Base-by-base conservation (phyloP, 2,888 invertebrate genomes). In the Cremastobaeus sp. region DNA sequence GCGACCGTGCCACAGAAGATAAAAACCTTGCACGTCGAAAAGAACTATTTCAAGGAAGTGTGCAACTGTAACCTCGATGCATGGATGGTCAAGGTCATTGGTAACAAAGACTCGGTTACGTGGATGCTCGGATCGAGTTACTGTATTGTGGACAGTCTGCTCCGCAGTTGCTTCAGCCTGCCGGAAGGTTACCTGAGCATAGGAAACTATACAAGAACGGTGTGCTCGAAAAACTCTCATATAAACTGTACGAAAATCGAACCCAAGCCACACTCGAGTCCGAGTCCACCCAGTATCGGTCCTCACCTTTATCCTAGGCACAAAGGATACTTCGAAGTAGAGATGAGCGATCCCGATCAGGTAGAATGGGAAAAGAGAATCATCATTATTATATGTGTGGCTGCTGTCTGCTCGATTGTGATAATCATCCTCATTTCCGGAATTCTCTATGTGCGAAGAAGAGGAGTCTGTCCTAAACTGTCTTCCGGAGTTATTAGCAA, bases 81-180 rank as follows among this genome's bases (percentile, higher is more conserved):
- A 11, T 92, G 92, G 91, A 84, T 93, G 37, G 86, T 88, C 3
- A 87, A 88, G 48, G 86, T 90, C 12, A 86, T 90, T 5, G 89
- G 87, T n/a, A 87, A 88, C 12, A 88, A 88, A 64, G 88, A 88
- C 15, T 86, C 88, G 14, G 89, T 90, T 15, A 86, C 89, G 52
- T 81, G 84, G 79, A 84, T 89, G 55, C 85, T 89, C 78, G 88
- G 89, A 55, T 90, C 92, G 48, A 93, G 92, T 82, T 92, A 89
- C 79, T 94, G 94, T 82, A 89, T 90, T 0, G 90, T 93, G 0
- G 89, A 89, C 52, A 84, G 90, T 62, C 86, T 90, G 35, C 87
- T 93, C 14, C 91, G 92, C 2, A 88, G 89, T 34, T 94, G 94
- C 82, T 92, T 92, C 81, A 91, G 92, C 70, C 88, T 92, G 4